A percentile compares a stretch with the other conserved stretches of the same genome.
phyloP scores from a whole-genome alignment of 2,113 vertebrate genomes.

The Pseudopodoces humilis region DNA sequence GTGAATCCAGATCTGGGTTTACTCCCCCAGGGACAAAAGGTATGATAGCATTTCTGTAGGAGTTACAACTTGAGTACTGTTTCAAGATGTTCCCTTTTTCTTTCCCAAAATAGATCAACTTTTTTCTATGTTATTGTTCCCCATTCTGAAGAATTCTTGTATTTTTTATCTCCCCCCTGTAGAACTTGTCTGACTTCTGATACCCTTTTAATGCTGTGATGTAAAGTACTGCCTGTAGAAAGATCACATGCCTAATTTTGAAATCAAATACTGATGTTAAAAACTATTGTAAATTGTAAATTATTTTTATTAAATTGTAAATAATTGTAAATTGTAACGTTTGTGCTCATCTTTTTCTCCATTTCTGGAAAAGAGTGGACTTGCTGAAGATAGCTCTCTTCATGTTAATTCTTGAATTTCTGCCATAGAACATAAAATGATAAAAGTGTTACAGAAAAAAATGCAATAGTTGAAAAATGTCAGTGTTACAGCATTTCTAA shows the following conservation, averaged over 20 bases:
- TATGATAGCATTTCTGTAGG: background rate
- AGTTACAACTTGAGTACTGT: background rate
- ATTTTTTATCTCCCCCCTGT: background rate
- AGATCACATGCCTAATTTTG: background rate
- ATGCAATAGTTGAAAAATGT: background rate
- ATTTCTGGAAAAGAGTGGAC: background rate
- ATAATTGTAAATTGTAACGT: background rate
- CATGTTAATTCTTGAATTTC: constrained; percentile 2
- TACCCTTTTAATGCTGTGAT: background rate
- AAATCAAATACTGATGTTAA: background rate
- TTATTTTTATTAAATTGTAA: no score
- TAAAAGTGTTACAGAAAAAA: background rate
- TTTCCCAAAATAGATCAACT: background rate
- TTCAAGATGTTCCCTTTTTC: background rate
- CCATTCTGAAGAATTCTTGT: background rate
- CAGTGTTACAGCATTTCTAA: background rate
- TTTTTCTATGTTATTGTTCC: background rate
- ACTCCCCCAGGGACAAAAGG: background rate
- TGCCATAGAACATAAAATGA: background rate
- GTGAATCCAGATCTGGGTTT: background rate
- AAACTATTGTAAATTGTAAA: background rate
- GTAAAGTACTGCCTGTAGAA: background rate
- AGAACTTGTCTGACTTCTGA: background rate
- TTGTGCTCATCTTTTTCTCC: background rate
- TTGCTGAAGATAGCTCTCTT: background rate